These are phyloP conservation scores for Genyomyrus donnyi DNA, from an alignment of 2,113 vertebrate species.

Conservation along the genomic window DNA sequence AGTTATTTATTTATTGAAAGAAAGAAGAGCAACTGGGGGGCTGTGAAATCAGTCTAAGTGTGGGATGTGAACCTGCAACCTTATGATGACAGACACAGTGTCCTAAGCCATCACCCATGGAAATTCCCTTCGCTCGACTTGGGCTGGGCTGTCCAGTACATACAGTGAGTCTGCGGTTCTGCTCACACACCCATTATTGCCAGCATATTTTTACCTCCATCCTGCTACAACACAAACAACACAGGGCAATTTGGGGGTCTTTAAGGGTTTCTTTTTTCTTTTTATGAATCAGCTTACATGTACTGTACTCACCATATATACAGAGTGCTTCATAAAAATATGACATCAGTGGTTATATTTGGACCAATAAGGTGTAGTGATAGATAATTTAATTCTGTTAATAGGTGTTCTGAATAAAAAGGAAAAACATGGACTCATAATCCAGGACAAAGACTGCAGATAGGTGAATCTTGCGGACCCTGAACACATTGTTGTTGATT, in stretches of 20 bases:
- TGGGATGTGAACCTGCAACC: background rate
- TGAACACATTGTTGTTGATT: background rate
- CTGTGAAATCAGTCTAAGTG: background rate
- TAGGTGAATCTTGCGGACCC: background rate
- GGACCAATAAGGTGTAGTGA: background rate
- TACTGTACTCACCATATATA: background rate
- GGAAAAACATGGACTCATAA: background rate
- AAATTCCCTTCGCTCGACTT: background rate
- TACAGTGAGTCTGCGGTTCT: background rate
- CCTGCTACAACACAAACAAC: too few relatives aligned
- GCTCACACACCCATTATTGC: background rate
- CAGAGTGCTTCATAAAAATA: background rate
- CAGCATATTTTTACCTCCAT: too few relatives aligned
- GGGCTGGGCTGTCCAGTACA: background rate
- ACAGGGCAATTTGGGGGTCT: background rate
- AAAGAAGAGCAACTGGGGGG: background rate
- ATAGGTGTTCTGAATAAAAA: background rate
- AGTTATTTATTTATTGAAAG: background rate
- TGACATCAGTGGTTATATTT: background rate
- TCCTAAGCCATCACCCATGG: background rate
- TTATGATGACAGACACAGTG: background rate
- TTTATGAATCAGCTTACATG: background rate
- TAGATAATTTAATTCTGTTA: background rate
- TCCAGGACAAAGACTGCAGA: background rate
- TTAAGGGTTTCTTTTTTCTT: background rate